Conservation (phyloP, 1,140 invertebrate genomes). For the Neomicropteryx cornuta region DNA sequence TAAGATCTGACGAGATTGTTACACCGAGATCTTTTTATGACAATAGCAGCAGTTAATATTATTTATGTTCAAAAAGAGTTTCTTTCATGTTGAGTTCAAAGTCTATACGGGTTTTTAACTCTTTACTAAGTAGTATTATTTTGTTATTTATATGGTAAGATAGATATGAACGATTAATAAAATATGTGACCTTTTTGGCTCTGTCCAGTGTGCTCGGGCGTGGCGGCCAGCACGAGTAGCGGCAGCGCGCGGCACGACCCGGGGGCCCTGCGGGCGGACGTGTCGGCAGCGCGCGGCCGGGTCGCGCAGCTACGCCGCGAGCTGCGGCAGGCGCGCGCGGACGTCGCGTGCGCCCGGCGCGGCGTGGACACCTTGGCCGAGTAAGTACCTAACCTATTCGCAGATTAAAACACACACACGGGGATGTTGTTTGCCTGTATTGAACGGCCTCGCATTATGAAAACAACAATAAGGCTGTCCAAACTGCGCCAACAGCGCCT, state of each 20-base stretch:
- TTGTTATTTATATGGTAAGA: background rate
- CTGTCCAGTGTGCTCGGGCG: conserved; percentile 69
- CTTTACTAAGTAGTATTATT: background rate
- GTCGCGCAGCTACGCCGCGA: conserved; percentile 84
- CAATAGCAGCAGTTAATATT: too few relatives aligned
- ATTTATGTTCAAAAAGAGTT: too few relatives aligned
- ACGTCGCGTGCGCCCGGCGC: conserved; percentile 83
- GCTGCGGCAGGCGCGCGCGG: conserved; percentile 81
- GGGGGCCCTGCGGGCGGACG: conserved; percentile 85
- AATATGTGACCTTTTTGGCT: too few relatives aligned
- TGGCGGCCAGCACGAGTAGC: conserved; percentile 46
- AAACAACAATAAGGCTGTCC: too few relatives aligned
- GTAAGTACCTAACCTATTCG: conserved; percentile 41
- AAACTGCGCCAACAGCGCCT: too few relatives aligned
- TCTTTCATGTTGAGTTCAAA: too few relatives aligned
- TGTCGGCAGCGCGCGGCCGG: conserved; percentile 75
- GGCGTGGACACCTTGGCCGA: conserved; percentile 85
- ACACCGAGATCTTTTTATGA: too few relatives aligned
- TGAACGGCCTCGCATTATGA: too few relatives aligned
- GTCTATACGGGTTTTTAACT: background rate
- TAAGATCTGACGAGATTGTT: too few relatives aligned
- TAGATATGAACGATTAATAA: too few relatives aligned
- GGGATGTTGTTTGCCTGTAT: too few relatives aligned
- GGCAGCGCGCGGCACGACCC: conserved; percentile 86
- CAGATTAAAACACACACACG: too few relatives aligned